Base-by-base conservation (phyloP, 2,113 vertebrate genomes). In the Lasiurus cinereus region DNA sequence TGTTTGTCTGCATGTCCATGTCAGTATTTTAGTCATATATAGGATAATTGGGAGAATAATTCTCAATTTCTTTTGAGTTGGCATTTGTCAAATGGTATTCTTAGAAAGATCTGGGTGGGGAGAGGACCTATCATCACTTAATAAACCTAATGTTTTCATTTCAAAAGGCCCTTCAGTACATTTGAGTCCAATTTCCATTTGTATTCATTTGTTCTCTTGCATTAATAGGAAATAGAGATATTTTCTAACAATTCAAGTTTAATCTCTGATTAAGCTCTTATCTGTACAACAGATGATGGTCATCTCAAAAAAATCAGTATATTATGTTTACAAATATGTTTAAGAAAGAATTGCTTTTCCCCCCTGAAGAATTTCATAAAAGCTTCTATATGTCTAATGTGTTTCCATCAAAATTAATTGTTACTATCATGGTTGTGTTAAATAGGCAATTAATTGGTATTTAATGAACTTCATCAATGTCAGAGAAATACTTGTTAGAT, bases 91-190 rank as follows among this genome's bases (percentile, higher is more conserved):
- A 94, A 39, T 11, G 56, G 14, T n/a, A n/a, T 52, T 87, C 31
- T 87, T 96, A 15, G 2, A 88, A 92, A 94, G 39, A 70, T 91
- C 10, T 36, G 70, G 62, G 66, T 39, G 39, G n/a, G 22, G 74
- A 54, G 29, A 3, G 7, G 5, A 52, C 48, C 4, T 73, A 14
- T 48, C 31, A 24, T 54, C 72, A 52, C 5, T 31, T 73, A 80
- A 66, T 77, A 59, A 67, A 7, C 73, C 14, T 22, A 48, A 50
- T 64, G 27, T 94, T 94, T 88, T 85, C 10, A 62, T 73, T 96
- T 94, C 43, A 70, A 56, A 86, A 50, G 31, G 21, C 33, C 5
- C 54, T 69, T 83, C 29, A 72, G 56, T 56, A 39, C 13, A 19
- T 77, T 31, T 94, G 59, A 27, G 21, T 90, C 18, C 3, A 29